phyloP scores from a whole-genome alignment of 2,113 vertebrate genomes.

The Puma concolor region DNA sequence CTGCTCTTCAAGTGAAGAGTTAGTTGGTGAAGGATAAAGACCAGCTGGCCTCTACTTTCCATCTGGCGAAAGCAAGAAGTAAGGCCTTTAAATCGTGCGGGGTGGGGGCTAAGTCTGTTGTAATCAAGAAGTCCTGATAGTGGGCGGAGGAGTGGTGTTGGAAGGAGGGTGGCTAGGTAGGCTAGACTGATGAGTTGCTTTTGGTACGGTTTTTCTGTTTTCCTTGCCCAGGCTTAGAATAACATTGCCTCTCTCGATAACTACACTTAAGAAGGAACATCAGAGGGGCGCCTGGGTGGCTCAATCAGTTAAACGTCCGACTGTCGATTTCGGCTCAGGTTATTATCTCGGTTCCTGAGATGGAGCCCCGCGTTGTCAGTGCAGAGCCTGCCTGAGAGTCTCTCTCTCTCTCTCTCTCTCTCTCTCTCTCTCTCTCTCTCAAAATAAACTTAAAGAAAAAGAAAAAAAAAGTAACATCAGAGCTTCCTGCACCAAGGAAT shows the following conservation, averaged over 20 bases:
- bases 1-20: slow-evolving; percentile 52
- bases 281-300: too few species aligned
- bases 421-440: too few species aligned
- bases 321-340: too few species aligned
- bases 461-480: background rate
- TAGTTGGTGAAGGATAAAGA: slow-evolving; percentile 62
- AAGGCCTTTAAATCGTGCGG: background rate
- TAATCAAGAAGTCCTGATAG: background rate
- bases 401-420: too few species aligned
- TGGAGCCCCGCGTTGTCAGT: too few species aligned
- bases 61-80: background rate
- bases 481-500: background rate
- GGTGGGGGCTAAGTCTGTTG: background rate
- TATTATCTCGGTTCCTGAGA: too few species aligned
- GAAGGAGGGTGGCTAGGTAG: background rate
- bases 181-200: background rate
- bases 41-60: slow-evolving; percentile 69
- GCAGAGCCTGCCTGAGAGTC: too few species aligned
- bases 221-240: background rate
- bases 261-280: background rate
- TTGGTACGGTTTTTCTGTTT: background rate
- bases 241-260: background rate
- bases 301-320: too few species aligned
- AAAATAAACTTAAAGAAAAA: too few species aligned
- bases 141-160: too few species aligned